Evolutionary conservation across 2,797 vertebrate genomes (phyloP), one percentile per base, ranked within the genome.

Genomic region (Iguana delicatissima): DNA sequence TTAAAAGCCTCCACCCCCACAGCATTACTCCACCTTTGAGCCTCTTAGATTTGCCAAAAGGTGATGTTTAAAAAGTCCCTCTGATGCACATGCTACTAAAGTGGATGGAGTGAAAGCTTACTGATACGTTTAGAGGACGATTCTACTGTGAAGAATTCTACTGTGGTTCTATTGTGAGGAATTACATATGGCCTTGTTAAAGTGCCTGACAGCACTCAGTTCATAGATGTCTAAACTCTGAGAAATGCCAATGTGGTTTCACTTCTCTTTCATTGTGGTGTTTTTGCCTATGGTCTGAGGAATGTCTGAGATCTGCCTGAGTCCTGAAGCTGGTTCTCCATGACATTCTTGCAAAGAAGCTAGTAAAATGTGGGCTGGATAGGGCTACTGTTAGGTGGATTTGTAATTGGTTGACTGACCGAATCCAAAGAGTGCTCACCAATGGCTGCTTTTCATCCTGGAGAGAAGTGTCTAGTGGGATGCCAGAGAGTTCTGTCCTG

Each of bases 1-100:
- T 97, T 96, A 97, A 97, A 90, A 96, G 95, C 50, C 96, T 95
- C 93, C 92, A 96, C 95, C 93, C 93, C 62, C 96, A 93, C 82
- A 90, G 88, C 74, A 92, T 94, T 94, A 94, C 92, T 95, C 95
- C 85, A 95, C 95, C 95, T 95, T 93, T 91, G 94, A 96, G 95
- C 95, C 95, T 95, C 96, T 95, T 91, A 91, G 95, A 94, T 50
- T 96, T 95, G 18, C 38, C n/a, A 50, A 82, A 84, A 67, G 35
- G 76, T 38, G 55, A 50, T 52, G 10, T 79, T 62, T 62, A 81
- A 52, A 73, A 6, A 46, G 38, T 38, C 20, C 24, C 50, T 90
- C 55, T 64, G 42, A 76, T 64, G 38, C 2, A 29, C 38, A 57
- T 1, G 7, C 55, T 38, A 38, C 3, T 32, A 8, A 86, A 90